Conservation (phyloP, 35 echinoderm and acorn worm genomes). For the Eucidaris tribuloides region DNA sequence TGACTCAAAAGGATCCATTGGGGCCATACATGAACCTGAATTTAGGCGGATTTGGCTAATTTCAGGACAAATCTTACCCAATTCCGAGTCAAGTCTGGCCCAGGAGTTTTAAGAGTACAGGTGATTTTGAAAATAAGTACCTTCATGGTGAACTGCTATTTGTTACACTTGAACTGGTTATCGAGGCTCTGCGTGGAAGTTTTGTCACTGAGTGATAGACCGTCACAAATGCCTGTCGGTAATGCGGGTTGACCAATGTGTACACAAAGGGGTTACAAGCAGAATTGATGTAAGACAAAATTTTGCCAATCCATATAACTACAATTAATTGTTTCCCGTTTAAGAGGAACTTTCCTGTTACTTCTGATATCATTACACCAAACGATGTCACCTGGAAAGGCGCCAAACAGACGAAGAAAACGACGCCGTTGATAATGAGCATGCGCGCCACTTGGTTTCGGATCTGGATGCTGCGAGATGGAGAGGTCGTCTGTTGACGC, state of each 20-base stretch:
- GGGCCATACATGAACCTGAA: too few relatives aligned
- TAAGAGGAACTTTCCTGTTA: background rate
- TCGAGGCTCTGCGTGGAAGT: too few relatives aligned
- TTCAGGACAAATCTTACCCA: too few relatives aligned
- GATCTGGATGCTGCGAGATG: background rate
- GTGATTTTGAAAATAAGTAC: too few relatives aligned
- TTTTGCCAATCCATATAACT: background rate
- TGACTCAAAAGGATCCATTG: too few relatives aligned
- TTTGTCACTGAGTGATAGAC: too few relatives aligned
- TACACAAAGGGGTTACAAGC: slow-evolving; percentile 29
- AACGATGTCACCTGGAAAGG: slow-evolving; percentile 34
- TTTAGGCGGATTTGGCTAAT: too few relatives aligned
- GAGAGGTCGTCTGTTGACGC: background rate
- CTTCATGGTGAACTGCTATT: too few relatives aligned
- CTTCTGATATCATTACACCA: background rate
- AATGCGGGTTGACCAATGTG: slow-evolving; percentile 12
- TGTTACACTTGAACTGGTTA: too few relatives aligned
- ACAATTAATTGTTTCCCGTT: background rate
- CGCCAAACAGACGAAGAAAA: slow-evolving; percentile 17
- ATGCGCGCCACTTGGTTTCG: slow-evolving; percentile 30
- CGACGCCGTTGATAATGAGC: slow-evolving; percentile 19
- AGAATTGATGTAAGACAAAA: slow-evolving; percentile 37
- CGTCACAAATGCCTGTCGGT: slow-evolving; percentile 22
- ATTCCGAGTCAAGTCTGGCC: too few relatives aligned
- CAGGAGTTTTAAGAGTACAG: too few relatives aligned